phyloP scores from a whole-genome alignment of 2,888 invertebrate species.

The Drosophila leonis region DNA sequence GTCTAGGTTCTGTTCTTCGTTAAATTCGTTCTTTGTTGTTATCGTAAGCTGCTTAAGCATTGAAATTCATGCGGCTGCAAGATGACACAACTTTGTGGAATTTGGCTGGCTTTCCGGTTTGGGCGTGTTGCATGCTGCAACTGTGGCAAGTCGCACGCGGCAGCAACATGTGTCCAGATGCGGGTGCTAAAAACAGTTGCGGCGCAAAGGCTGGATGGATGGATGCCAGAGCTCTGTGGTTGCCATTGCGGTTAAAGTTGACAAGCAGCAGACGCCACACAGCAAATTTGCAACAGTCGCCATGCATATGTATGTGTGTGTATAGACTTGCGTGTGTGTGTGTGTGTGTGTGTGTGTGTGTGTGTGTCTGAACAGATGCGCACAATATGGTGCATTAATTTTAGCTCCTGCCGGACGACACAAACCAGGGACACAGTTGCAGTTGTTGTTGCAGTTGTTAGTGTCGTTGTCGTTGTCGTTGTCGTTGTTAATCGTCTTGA shows the following conservation, averaged over 20 bases:
- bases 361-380: slow-evolving; percentile 73
- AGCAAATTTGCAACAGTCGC: slow-evolving; percentile 21
- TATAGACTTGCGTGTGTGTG: too few relatives aligned
- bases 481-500: slow-evolving; percentile 82
- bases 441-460: slow-evolving; percentile 23
- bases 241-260: slow-evolving; percentile 71
- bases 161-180: slow-evolving; percentile 65
- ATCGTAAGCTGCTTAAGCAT: slow-evolving; percentile 3
- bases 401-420: slow-evolving; percentile 66
- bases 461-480: slow-evolving; percentile 29
- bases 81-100: slow-evolving; percentile 56
- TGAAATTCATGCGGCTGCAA: slow-evolving; percentile 1
- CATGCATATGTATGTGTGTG: slow-evolving; percentile 6
- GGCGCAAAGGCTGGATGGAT: slow-evolving; percentile 11
- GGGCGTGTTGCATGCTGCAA: slow-evolving; percentile 22
- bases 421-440: slow-evolving; percentile 54
- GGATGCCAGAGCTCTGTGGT: slow-evolving; percentile 17
- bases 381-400: slow-evolving; percentile 81
- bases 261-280: slow-evolving; percentile 78
- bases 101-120: slow-evolving; percentile 58
- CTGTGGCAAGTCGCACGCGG: slow-evolving; percentile 27
- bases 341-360: slow-evolving; percentile 7
- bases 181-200: slow-evolving; percentile 58
- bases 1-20: not conserved
- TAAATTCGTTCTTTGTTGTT: not conserved